Conservation (phyloP, 2,888 invertebrate genomes). For the Eretmocerus hayati region DNA sequence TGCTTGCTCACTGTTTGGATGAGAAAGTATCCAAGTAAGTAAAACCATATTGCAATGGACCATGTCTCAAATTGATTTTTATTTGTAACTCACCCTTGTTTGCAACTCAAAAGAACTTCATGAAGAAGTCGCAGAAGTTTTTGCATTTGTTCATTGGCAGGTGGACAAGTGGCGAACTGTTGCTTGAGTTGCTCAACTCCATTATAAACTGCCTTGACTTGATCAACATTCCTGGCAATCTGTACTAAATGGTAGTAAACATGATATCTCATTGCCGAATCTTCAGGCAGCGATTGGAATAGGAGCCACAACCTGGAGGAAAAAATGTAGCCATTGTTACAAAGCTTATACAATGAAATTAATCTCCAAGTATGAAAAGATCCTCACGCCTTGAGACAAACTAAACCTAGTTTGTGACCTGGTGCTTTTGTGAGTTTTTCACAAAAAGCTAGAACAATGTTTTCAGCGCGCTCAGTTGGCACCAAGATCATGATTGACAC, state of each 20-base stretch:
- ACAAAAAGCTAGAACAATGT: constrained; percentile 83
- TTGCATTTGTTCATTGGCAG: constrained; percentile 85
- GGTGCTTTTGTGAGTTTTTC: constrained; percentile 87
- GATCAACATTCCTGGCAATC: constrained; percentile 81
- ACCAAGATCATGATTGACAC: constrained; percentile 90
- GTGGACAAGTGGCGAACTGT: constrained; percentile 72
- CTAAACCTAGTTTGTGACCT: constrained; percentile 68
- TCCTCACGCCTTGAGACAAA: constrained; percentile 79
- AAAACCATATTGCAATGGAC: background rate
- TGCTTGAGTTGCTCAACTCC: constrained; percentile 77
- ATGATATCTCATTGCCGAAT: constrained; percentile 79
- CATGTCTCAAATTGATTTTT: background rate
- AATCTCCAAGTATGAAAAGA: background rate
- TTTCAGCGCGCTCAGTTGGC: constrained; percentile 79
- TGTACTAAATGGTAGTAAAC: constrained; percentile 88
- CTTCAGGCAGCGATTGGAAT: constrained; percentile 83
- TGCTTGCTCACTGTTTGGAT: constrained; percentile 74
- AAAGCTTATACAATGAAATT: background rate
- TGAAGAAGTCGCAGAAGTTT: constrained; percentile 82
- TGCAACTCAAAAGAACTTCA: constrained; percentile 78
- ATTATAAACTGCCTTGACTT: constrained; percentile 75
- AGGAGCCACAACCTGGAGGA: constrained; percentile 73
- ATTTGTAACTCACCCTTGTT: constrained; percentile 58
- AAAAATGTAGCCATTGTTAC: background rate
- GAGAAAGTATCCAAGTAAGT: constrained; percentile 7